Conservation (phyloP, 2,888 invertebrate species). For the Masnerella sp. region DNA sequence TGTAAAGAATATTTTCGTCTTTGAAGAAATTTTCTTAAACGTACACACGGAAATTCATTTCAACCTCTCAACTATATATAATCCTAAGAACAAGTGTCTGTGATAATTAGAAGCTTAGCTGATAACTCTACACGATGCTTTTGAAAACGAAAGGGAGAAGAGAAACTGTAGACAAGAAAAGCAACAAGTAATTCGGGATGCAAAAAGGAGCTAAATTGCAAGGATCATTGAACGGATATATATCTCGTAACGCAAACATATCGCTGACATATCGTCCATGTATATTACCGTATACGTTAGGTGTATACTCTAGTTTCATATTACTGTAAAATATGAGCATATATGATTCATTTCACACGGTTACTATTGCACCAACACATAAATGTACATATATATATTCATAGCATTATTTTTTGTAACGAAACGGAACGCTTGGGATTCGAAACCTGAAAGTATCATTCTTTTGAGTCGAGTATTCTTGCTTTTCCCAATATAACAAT, state of each 20-base stretch:
- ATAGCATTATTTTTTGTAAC: conserved; percentile 53
- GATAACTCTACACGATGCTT: conserved; percentile 50
- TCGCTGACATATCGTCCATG: conserved; percentile 57
- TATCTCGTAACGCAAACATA: conserved; percentile 50
- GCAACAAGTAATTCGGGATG: background rate
- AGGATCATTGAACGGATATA: conserved; percentile 2
- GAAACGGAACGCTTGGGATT: conserved; percentile 7
- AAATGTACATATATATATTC: conserved; percentile 47
- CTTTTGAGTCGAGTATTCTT: conserved; percentile 24
- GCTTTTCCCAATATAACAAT: conserved; percentile 21
- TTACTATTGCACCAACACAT: conserved; percentile 40
- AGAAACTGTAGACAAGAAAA: background rate
- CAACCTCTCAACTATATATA: conserved; percentile 46
- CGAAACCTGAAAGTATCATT: conserved; percentile 34
- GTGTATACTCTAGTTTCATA: conserved; percentile 46
- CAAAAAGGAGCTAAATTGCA: conserved; percentile 6
- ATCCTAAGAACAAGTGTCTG: conserved; percentile 56
- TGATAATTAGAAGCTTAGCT: conserved; percentile 55
- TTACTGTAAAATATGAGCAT: conserved; percentile 45
- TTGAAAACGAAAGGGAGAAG: conserved; percentile 11
- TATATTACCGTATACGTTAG: conserved; percentile 54
- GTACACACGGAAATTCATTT: conserved; percentile 40
- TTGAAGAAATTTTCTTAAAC: conserved; percentile 46
- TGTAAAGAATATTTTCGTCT: conserved; percentile 38
- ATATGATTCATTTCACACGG: conserved; percentile 44